These are phyloP conservation scores for Drosophila ochracea DNA, from an alignment of 2,888 invertebrate species.

Conservation along the genomic window DNA sequence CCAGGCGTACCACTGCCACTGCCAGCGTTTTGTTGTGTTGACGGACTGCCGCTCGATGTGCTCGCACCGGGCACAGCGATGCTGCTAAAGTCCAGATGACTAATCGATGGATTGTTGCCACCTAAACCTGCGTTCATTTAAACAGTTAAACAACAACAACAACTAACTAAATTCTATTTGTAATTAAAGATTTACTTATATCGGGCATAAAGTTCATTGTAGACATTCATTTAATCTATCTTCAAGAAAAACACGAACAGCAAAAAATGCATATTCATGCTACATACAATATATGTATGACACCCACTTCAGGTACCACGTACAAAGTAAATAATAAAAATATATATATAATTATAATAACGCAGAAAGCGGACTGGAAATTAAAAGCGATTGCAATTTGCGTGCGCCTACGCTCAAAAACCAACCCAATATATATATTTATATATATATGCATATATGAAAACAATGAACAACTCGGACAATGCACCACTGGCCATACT, in stretches of 20 bases:
- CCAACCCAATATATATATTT: neutral
- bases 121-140: conserved; percentile 3
- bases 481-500: conserved; percentile 17
- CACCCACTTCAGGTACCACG: conserved; percentile 7
- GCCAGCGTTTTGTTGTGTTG: conserved; percentile 40
- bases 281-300: neutral
- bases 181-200: neutral
- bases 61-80: conserved; percentile 90
- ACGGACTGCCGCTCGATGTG: conserved; percentile 38
- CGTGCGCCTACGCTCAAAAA: conserved; percentile 30
- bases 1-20: conserved; percentile 12
- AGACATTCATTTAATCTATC: neutral
- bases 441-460: neutral
- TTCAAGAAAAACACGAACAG: neutral
- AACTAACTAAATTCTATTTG: neutral
- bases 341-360: neutral
- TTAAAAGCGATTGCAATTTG: conserved; percentile 19
- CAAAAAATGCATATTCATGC: conserved; percentile 5
- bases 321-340: neutral
- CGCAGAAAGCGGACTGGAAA: conserved; percentile 8
- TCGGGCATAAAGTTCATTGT: neutral
- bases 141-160: neutral
- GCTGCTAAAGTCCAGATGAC: conserved; percentile 92
- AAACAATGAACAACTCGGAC: conserved; percentile 11
- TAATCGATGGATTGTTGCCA: conserved; percentile 57